Base-by-base conservation (phyloP, 2,797 vertebrate genomes). In the Characodon lateralis region DNA sequence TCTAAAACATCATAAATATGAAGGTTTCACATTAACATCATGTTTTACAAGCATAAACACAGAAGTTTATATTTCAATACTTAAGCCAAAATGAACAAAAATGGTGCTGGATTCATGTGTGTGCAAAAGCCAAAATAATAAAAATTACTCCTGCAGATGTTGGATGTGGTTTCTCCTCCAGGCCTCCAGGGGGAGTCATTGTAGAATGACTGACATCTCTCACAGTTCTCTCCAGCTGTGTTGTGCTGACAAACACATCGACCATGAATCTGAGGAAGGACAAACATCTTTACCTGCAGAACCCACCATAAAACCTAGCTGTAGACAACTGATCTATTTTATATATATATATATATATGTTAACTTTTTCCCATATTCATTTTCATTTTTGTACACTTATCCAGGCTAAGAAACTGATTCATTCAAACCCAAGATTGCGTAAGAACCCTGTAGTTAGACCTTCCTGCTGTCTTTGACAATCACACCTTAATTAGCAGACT, bases 111-210 rank as follows among this genome's bases (percentile, higher is more conserved):
- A n/a, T 22, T 43, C 2, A 41, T 20, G 16, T 46, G 39, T 56
- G 14, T 6, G 53, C 9, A 53, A 66, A 53, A 13, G 6, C 12
- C 8, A 28, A 72, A 65, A 16, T 0, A 28, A 24, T 39, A 12
- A 39, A 16, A 61, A 35, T 9, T 95, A 97, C 96, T 89, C 94
- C 88, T 96, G 95, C 98, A 99, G 81, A 93, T 74, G 53, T 94
- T 84, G n/a, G 90, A 88, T 75, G 91, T 80, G 50, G 71, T 71
- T 79, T 89, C 89, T 75, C 92, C 90, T 73, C 96, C 97, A 51
- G 97, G 96, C 83, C 94, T 96, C 97, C 97, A 98, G 78, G 97
- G 97, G 89, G 91, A 84, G 55, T 98, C 97, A 2, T 96, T 94
- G 94, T 97, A 96, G 91, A 98, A 96, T 84, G 96, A 95, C 87